Evolutionary conservation across 2,888 invertebrate species (phyloP).

Genomic region (Lasioglossum vierecki): DNA sequence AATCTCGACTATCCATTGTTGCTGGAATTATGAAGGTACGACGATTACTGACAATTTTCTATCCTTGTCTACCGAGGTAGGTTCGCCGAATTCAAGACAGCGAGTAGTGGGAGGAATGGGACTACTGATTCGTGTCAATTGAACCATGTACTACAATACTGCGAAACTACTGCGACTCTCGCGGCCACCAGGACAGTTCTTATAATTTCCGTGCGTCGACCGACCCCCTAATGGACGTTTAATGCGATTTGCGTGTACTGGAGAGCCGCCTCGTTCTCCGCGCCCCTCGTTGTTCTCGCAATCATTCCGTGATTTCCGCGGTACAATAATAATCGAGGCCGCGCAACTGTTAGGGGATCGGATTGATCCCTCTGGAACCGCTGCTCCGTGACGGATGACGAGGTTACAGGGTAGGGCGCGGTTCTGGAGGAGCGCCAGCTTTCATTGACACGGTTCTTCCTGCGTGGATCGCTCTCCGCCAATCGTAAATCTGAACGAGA

Average conservation of each 20-base stretch:
- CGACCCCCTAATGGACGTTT: conserved; percentile 42
- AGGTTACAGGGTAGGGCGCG: neutral
- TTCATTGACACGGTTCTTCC: neutral
- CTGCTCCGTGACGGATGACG: conserved; percentile 10
- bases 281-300: conserved; percentile 31
- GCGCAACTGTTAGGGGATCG: conserved; percentile 33
- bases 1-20: too few relatives aligned
- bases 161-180: neutral
- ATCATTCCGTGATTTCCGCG: conserved; percentile 49
- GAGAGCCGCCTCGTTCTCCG: conserved; percentile 12
- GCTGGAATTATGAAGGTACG: too few relatives aligned
- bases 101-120: neutral
- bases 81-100: neutral
- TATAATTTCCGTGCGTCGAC: conserved; percentile 9
- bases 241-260: conserved; percentile 49
- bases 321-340: conserved; percentile 42
- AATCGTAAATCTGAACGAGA: neutral
- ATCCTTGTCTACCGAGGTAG: neutral
- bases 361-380: conserved; percentile 16
- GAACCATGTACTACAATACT: neutral
- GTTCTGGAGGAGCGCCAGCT: neutral
- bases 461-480: neutral
- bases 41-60: too few relatives aligned
- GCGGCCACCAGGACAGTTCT: conserved; percentile 15
- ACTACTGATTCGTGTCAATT: neutral